These are phyloP conservation scores for Drosophila paramelanica DNA, from an alignment of 2,888 invertebrate species.

Conservation along the genomic window DNA sequence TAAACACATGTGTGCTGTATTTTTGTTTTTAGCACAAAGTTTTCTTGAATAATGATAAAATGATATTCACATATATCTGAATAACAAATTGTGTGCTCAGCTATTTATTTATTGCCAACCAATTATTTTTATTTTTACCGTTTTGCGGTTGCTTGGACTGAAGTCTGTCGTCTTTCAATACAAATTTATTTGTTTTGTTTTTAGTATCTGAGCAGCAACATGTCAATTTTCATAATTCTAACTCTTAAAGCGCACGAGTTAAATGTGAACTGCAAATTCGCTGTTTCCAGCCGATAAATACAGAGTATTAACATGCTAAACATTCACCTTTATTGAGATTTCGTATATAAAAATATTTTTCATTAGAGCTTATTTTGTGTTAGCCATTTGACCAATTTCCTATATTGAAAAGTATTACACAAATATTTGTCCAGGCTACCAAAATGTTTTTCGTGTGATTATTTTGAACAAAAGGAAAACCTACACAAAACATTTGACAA, in stretches of 20 bases:
- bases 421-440: slow-evolving; percentile 12
- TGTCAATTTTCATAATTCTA: background rate
- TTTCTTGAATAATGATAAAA: background rate
- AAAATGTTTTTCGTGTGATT: slow-evolving; percentile 1
- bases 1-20: slow-evolving; percentile 8
- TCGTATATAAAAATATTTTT: background rate
- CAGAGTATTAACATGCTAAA: no score
- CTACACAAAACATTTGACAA: slow-evolving; percentile 27
- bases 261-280: no score
- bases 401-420: background rate
- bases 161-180: background rate
- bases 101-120: background rate
- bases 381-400: background rate
- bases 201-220: no score
- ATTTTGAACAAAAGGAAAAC: slow-evolving; percentile 9
- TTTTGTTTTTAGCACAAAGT: background rate
- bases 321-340: background rate
- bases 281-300: no score
- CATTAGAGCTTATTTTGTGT: background rate
- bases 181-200: background rate
- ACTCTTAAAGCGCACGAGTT: background rate
- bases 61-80: no score
- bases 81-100: background rate
- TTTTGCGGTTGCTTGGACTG: background rate
- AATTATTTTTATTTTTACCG: background rate